These are phyloP conservation scores for Hemiscyllium ocellatum DNA, from an alignment of 2,113 vertebrate species.

Conservation along the genomic window DNA sequence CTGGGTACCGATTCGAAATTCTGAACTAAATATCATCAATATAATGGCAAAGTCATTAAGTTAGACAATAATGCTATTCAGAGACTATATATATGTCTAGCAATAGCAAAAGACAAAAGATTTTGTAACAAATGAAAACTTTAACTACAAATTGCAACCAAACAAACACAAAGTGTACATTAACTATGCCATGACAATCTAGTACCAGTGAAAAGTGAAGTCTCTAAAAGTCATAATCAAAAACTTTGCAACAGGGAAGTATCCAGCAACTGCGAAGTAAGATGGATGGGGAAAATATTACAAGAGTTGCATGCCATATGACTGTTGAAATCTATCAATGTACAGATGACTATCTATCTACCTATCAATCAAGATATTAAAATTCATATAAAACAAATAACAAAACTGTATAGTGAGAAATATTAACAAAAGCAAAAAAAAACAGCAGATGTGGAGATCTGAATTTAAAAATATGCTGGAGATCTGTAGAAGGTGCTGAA, in stretches of 20 bases:
- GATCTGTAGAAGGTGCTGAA: neutral
- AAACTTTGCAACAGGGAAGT: neutral
- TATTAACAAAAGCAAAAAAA: neutral
- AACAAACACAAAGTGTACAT: neutral
- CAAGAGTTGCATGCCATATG: neutral
- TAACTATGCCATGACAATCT: neutral
- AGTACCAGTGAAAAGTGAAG: neutral
- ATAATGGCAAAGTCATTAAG: neutral
- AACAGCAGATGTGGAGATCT: too few relatives aligned
- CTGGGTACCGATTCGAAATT: neutral
- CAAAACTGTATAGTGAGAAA: neutral
- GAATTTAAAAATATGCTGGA: neutral
- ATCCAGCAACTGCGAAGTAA: neutral
- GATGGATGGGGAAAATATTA: neutral
- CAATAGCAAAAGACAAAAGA: neutral
- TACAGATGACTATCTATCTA: neutral
- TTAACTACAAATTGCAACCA: neutral
- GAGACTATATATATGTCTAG: too few relatives aligned
- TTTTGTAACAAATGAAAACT: neutral
- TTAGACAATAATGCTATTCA: neutral
- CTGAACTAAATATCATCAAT: neutral
- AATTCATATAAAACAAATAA: neutral
- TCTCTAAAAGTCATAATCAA: neutral
- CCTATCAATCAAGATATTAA: neutral
- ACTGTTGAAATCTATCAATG: neutral